Percentiles rank a stretch among this genome's conserved stretches.
Evolutionary conservation across 1,140 invertebrate genomes (phyloP).

Genomic region (Drosophila oshimai): DNA sequence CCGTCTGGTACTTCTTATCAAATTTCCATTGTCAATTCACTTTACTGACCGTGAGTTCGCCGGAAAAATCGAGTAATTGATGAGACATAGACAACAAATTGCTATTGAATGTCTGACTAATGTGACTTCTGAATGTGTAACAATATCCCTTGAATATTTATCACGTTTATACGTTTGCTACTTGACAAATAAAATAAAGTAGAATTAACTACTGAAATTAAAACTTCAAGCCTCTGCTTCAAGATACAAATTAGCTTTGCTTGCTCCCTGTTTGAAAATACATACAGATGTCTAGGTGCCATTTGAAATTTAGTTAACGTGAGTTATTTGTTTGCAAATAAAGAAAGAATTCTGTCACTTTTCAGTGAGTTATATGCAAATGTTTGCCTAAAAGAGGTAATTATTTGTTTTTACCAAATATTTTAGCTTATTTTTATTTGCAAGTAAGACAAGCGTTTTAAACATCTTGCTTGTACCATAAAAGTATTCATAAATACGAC

Average conservation of each 20-base stretch:
- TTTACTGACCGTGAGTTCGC: conserved; percentile 8
- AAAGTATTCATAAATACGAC: no score
- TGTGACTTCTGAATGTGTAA: neutral
- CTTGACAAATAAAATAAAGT: neutral
- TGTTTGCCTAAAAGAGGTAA: no score
- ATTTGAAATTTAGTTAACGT: neutral
- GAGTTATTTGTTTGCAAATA: conserved; percentile 1
- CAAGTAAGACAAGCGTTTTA: no score
- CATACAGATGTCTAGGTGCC: neutral
- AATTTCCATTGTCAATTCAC: conserved; percentile 6
- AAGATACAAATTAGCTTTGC: no score
- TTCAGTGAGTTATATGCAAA: neutral
- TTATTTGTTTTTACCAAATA: no score
- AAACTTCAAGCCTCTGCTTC: no score
- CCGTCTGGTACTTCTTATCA: neutral
- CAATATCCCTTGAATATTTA: neutral
- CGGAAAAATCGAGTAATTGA: conserved; percentile 39
- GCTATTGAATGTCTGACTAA: conserved; percentile 29
- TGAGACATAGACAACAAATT: conserved; percentile 24
- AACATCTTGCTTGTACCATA: no score
- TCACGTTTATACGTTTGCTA: neutral
- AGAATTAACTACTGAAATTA: neutral
- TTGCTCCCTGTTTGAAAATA: conserved; percentile 5
- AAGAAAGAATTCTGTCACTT: neutral
- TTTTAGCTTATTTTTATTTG: no score